A percentile compares a stretch with the other conserved stretches of the same genome.
phyloP scores from a whole-genome alignment of 2,888 invertebrate species.

The Eumacrocentrus americanus region DNA sequence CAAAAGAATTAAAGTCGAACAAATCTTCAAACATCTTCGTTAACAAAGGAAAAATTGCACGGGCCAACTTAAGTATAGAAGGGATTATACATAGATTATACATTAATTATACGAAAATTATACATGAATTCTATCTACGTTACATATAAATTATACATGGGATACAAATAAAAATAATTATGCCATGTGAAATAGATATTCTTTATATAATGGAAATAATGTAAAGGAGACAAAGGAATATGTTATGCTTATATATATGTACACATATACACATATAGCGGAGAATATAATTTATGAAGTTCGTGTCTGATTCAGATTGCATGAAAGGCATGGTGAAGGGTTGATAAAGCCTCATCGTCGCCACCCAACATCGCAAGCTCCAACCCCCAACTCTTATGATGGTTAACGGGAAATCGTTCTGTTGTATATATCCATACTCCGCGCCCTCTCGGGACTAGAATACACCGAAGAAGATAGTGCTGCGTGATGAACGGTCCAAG shows the following conservation, averaged over 20 bases:
- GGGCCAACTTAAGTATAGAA: background rate
- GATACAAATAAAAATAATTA: too few species aligned
- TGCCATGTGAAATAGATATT: too few species aligned
- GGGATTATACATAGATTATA: too few species aligned
- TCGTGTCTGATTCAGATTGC: slow-evolving; percentile 20
- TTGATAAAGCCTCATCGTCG: slow-evolving; percentile 50
- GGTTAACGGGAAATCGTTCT: slow-evolving; percentile 43
- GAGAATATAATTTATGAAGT: slow-evolving; percentile 23
- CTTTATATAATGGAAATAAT: background rate
- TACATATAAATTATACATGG: too few species aligned
- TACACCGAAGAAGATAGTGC: slow-evolving; percentile 51
- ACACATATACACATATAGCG: background rate
- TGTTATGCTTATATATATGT: background rate
- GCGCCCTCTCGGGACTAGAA: slow-evolving; percentile 33
- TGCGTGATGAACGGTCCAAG: slow-evolving; percentile 52
- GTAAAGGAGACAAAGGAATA: background rate
- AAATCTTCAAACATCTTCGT: slow-evolving; percentile 1
- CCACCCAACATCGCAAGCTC: background rate
- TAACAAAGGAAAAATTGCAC: background rate
- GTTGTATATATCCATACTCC: slow-evolving; percentile 32
- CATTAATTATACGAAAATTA: too few species aligned
- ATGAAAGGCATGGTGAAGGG: slow-evolving; percentile 51
- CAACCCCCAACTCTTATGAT: slow-evolving; percentile 15
- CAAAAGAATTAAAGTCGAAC: background rate
- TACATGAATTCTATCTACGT: too few species aligned